Base-by-base conservation (phyloP, 2,113 vertebrate genomes). In the Xyliphius kryptos region DNA sequence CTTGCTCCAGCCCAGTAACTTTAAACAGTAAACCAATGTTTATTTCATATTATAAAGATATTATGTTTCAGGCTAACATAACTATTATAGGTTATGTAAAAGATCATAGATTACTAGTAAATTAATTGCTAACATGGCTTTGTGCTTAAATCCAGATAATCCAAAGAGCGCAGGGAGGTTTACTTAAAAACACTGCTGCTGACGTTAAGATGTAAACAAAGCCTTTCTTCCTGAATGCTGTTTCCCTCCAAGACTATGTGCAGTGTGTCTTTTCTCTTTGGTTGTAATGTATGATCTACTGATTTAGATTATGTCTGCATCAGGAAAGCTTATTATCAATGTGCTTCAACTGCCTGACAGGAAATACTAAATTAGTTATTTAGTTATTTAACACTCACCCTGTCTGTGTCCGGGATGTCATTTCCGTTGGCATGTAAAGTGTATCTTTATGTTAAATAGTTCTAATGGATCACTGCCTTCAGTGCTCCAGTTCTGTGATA, bases 151-250 rank as follows among this genome's bases (percentile, higher is more conserved):
- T 56, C 13, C 17, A 10, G 19, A 6, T 3, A 57, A n/a, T 57
- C 19, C 11, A 14, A 14, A n/a, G n/a, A 58, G 56, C 8, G n/a
- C 20, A 44, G 9, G 14, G 14, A 58, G 40, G 26, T 58, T 58
- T 57, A 20, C 12, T 22, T 2, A 9, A 17, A 40, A 56, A 5
- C 37, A 11, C 8, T 37, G 13, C 8, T 61, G 59, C 12, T 20
- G 16, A 61, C 37, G 14, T n/a, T 52, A 20, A 62, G 48, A 43
- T 1, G n/a, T 51, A 62, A 63, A 43, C 61, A 53, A 10, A 26
- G 21, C 20, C 20, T 63, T 41, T 11, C 38, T 53, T 63, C 37
- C 61, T 53, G 49, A 43, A 53, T 26, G 19, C 20, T 53, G 60
- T 43, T 53, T 16, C 8, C 15, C 2, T 53, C 13, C 8, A 38